Percentiles rank a stretch among this genome's conserved stretches.
Conservation (phyloP, 2,797 vertebrate genomes). For the Coluber constrictor region DNA sequence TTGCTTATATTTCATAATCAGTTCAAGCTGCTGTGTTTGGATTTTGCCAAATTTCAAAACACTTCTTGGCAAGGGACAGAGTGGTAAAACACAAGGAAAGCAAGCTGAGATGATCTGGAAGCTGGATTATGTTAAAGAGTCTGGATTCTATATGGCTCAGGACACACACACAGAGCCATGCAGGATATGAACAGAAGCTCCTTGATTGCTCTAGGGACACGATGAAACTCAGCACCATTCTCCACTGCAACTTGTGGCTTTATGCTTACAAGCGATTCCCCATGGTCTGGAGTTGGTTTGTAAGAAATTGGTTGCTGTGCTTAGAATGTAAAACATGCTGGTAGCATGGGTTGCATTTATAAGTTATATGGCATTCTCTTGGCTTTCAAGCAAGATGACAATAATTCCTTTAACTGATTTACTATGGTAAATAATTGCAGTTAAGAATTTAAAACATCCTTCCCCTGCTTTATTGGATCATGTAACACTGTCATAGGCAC, state of each 20-base stretch:
- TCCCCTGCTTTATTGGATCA: constrained; percentile 15
- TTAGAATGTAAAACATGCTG: constrained; percentile 63
- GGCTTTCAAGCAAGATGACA: constrained; percentile 31
- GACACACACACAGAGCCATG: neutral
- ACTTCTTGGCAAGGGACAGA: neutral
- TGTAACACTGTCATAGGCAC: constrained; percentile 13
- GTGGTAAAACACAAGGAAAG: neutral
- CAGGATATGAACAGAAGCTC: constrained; percentile 32
- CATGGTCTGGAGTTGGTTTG: constrained; percentile 60
- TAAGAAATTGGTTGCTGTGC: constrained; percentile 53
- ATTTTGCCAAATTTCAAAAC: constrained; percentile 11
- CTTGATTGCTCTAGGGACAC: constrained; percentile 44
- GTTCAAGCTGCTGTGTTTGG: constrained; percentile 11
- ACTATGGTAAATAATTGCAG: constrained; percentile 28
- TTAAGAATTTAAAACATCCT: constrained; percentile 10
- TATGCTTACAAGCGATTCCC: constrained; percentile 48
- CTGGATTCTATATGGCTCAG: constrained; percentile 4
- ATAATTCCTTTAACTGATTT: constrained; percentile 12
- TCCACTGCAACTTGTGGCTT: constrained; percentile 53
- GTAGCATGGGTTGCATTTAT: constrained; percentile 53
- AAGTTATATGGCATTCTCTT: constrained; percentile 28
- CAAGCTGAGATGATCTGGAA: constrained; percentile 1
- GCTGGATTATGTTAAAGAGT: constrained; percentile 7
- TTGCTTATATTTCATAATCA: constrained; percentile 19
- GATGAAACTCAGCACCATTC: constrained; percentile 32